Evolutionary conservation across 2,797 vertebrate genomes (phyloP), one percentile per base, ranked within the genome.

Genomic region (Acrocephalus scirpaceus): DNA sequence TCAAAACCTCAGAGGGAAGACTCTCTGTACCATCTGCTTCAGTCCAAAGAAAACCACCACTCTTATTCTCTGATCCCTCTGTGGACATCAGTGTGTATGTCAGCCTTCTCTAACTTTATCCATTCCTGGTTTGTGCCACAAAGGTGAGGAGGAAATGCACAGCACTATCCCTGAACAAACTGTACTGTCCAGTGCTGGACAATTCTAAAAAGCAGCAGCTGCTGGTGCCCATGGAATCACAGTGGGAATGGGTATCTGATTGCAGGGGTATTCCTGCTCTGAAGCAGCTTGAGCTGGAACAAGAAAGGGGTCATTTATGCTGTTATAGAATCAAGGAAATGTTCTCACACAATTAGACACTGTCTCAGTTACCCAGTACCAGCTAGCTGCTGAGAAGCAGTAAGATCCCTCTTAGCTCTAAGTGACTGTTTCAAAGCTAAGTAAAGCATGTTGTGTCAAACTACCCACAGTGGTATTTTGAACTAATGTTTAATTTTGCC

Each of bases 401-500:
- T 38, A 82, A 92, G 64, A 85, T 79, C 11, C 21, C n/a, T 84
- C 30, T 86, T 57, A 79, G 61, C 14, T 66, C 13, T 45, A 80
- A 71, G 38, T n/a, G 67, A 64, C 57, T 53, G 22, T 82, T 95
- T 78, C 44, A 77, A 80, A 86, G 57, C 13, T 64, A 80, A 86
- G 65, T 60, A 73, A 78, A 77, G 30, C 60, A n/a, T 25, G 17
- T 71, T 83, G 45, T 66, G 74, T 82, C 58, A 85, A 90, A 70
- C 44, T 53, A 70, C 64, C 21, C 64, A 16, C 64, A 67, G 71
- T 60, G 56, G 36, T 0, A 0, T 60, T 73, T 76, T 76, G 42
- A 92, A 57, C 64, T 87, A 61, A 95, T 75, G 71, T 77, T 89
- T 87, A 85, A 82, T 94, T 93, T 89, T 95, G 57, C 64, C 61